Percentiles rank a stretch among this genome's conserved stretches.
phyloP scores from a whole-genome alignment of 2,113 vertebrate genomes.

The Gymnorhina tibicen region DNA sequence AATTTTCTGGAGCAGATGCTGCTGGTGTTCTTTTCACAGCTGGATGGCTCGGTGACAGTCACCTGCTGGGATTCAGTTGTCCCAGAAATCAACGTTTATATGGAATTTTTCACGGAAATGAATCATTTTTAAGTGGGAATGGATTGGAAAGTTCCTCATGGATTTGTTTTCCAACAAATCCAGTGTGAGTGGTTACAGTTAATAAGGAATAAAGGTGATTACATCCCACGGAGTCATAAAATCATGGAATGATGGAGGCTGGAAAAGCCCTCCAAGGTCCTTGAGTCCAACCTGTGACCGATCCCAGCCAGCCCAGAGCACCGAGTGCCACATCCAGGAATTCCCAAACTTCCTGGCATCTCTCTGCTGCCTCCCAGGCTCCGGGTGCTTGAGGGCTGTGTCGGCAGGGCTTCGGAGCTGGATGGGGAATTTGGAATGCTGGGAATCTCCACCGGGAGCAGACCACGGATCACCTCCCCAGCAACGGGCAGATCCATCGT shows the following conservation, averaged over 20 bases:
- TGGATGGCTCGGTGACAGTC: not conserved
- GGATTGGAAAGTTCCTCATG: not conserved
- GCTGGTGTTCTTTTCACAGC: not conserved
- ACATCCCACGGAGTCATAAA: not conserved
- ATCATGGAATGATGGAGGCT: rapidly evolving
- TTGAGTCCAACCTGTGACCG: rapidly evolving
- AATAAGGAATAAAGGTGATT: not conserved
- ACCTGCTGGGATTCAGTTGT: not conserved
- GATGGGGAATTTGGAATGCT: not conserved
- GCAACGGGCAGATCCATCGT: rapidly evolving
- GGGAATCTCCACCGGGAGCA: not conserved
- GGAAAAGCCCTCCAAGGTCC: not conserved
- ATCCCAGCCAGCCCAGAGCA: not conserved
- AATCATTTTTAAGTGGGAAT: not conserved
- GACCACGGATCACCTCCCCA: not conserved
- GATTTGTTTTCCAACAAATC: not conserved
- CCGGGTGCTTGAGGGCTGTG: not conserved
- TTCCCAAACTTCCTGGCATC: not conserved
- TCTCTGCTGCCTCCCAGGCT: not conserved
- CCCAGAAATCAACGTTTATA: not conserved
- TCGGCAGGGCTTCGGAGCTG: not conserved
- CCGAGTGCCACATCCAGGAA: too few relatives aligned
- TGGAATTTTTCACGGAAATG: not conserved
- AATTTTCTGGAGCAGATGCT: not conserved
- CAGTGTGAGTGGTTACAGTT: rapidly evolving